Evolutionary conservation across 2,797 vertebrate genomes (phyloP).

Genomic region (Takifugu ocellatus): DNA sequence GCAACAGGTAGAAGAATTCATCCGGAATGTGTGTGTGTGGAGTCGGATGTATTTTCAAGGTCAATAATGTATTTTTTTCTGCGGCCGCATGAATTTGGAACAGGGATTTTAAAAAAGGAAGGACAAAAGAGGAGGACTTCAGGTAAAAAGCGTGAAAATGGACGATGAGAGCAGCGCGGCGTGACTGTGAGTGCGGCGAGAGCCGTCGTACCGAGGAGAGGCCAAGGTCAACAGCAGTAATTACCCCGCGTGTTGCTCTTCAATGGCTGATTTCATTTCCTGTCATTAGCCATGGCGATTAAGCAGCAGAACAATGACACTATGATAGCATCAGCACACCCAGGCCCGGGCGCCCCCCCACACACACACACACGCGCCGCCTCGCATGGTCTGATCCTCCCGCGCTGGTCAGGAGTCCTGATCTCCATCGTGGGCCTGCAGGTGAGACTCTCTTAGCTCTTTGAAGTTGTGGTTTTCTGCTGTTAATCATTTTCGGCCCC

Average conservation of each 20-base stretch:
- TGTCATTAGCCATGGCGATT: constrained; percentile 70
- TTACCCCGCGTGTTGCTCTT: constrained; percentile 58
- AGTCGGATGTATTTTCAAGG: too few species aligned
- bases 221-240: constrained; percentile 66
- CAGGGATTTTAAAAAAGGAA: neutral
- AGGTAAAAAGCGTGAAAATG: neutral
- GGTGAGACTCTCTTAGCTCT: neutral
- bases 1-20: too few species aligned
- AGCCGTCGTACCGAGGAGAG: constrained; percentile 35
- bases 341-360: constrained; percentile 30
- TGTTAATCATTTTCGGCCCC: too few species aligned
- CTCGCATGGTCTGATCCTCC: constrained; percentile 26
- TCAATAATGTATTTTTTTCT: too few species aligned
- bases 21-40: too few species aligned
- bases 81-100: too few species aligned
- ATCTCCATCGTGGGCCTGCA: constrained; percentile 2
- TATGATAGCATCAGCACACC: constrained; percentile 48
- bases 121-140: neutral
- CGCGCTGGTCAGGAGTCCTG: constrained; percentile 7
- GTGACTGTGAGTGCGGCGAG: constrained; percentile 22
- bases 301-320: constrained; percentile 59
- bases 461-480: neutral
- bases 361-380: neutral
- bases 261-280: constrained; percentile 66
- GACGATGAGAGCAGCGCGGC: neutral